Percentiles rank a stretch among this genome's conserved stretches.
phyloP scores from a whole-genome alignment of 2,888 invertebrate species.

The Lutraria lutraria region DNA sequence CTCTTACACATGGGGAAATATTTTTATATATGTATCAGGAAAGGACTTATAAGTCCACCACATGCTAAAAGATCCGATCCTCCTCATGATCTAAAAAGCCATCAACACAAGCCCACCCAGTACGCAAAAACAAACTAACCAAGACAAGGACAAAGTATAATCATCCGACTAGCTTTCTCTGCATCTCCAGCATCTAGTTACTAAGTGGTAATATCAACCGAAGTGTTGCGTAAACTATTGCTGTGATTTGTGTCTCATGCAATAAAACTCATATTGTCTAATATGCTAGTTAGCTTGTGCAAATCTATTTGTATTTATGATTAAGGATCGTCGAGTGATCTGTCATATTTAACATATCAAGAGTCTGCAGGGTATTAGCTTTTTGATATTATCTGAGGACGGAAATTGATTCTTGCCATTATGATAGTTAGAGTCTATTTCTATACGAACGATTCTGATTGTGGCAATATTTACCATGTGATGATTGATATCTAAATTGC shows the following conservation, averaged over 20 bases:
- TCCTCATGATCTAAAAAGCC: no score
- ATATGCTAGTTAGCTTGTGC: neutral
- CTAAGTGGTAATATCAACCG: neutral
- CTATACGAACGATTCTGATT: neutral
- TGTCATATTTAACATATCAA: neutral
- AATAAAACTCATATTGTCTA: neutral
- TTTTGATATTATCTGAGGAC: neutral
- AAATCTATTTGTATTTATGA: conserved; percentile 10
- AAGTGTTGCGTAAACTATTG: neutral
- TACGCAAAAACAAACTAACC: no score
- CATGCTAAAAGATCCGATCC: no score
- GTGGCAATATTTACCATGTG: conserved; percentile 9
- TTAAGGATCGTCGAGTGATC: neutral
- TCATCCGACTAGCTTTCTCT: no score
- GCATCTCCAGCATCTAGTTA: no score
- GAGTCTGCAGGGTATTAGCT: neutral
- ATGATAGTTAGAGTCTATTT: neutral
- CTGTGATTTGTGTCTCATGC: neutral
- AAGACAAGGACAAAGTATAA: no score
- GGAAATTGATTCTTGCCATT: neutral
- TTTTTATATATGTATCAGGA: no score
- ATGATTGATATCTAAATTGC: neutral
- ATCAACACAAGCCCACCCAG: no score
- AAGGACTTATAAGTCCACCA: no score
- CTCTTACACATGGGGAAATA: no score